Percentiles rank a stretch among this genome's conserved stretches.
These are phyloP conservation scores for Phortica okadai DNA, from an alignment of 2,888 invertebrate species.

Conservation along the genomic window DNA sequence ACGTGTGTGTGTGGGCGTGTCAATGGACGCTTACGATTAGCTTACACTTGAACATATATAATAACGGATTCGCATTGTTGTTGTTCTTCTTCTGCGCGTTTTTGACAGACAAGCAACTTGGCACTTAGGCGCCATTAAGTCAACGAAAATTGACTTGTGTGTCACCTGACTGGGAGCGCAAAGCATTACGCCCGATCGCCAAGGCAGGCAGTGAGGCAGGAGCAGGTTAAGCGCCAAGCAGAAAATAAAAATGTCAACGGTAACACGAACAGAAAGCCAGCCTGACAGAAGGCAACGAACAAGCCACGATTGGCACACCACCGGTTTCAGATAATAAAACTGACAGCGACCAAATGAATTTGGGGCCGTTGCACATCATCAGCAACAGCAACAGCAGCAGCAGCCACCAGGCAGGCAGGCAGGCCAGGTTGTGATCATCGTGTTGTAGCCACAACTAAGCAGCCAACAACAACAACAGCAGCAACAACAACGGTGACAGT, in stretches of 20 bases:
- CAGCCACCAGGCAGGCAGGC: slow-evolving; percentile 2
- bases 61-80: not conserved
- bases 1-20: slow-evolving; percentile 2
- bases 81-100: not conserved
- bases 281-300: slow-evolving; percentile 15
- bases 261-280: slow-evolving; percentile 10
- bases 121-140: slow-evolving; percentile 31
- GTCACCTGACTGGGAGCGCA: not conserved
- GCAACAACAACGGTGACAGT: too few species aligned
- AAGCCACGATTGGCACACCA: slow-evolving; percentile 41
- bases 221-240: not conserved
- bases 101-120: slow-evolving; percentile 22
- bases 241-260: slow-evolving; percentile 25
- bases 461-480: not conserved
- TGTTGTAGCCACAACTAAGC: too few species aligned
- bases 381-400: not conserved
- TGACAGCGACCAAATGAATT: slow-evolving; percentile 35
- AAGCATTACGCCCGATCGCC: not conserved
- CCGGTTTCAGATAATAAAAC: slow-evolving; percentile 34
- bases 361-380: not conserved
- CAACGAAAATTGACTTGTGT: slow-evolving; percentile 20
- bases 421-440: not conserved
- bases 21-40: not conserved
- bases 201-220: not conserved
- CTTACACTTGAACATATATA: not conserved